These are phyloP conservation scores for Drosophila fungiperda DNA, from an alignment of 2,888 invertebrate genomes.

Conservation along the genomic window DNA sequence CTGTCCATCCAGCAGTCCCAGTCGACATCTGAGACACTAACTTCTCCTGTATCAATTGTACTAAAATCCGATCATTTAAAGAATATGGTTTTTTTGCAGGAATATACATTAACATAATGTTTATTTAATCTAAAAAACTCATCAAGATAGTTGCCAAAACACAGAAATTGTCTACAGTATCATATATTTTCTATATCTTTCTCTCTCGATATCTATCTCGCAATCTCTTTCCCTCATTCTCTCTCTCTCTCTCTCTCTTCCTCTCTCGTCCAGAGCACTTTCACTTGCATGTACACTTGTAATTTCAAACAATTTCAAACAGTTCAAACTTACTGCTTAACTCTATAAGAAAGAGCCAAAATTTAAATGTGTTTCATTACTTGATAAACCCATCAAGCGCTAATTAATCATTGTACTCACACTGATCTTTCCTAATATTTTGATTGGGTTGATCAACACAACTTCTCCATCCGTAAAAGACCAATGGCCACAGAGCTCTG, in stretches of 20 bases:
- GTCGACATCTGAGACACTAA: neutral
- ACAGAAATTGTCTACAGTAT: neutral
- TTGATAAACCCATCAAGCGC: neutral
- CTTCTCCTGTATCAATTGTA: neutral
- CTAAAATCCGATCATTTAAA: neutral
- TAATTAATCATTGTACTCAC: neutral
- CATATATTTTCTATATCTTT: neutral
- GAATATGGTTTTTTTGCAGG: neutral
- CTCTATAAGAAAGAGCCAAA: neutral
- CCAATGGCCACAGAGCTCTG: slow-evolving; percentile 51
- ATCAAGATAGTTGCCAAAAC: neutral
- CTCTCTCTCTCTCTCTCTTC: neutral
- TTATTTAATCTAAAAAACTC: neutral
- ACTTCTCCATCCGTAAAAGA: slow-evolving; percentile 23
- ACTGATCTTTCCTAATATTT: slow-evolving; percentile 6
- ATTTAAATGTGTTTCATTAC: neutral
- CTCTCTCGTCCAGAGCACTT: neutral
- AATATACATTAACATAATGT: neutral
- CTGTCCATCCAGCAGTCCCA: neutral
- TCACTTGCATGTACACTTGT: neutral
- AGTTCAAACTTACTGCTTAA: neutral
- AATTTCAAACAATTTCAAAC: slow-evolving; percentile 5
- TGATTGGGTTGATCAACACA: slow-evolving; percentile 5
- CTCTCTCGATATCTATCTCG: neutral
- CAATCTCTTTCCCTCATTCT: neutral